These are phyloP conservation scores for Sitta europaea DNA, from an alignment of 2,113 vertebrate genomes.

Conservation along the genomic window DNA sequence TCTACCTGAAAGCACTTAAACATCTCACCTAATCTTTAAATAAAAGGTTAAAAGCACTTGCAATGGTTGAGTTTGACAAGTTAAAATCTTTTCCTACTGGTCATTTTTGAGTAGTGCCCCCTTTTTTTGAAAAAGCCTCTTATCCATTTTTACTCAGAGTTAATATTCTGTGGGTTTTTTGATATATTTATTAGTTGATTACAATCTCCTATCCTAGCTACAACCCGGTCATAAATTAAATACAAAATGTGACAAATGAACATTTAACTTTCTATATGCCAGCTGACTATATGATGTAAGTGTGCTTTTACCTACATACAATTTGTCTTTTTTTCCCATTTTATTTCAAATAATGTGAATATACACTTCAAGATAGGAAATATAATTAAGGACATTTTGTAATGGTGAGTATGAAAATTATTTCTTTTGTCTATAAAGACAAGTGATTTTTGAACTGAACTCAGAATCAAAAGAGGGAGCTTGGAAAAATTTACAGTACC, in stretches of 20 bases:
- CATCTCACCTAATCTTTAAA: not conserved
- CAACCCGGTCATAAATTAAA: not conserved
- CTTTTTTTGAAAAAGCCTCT: not conserved
- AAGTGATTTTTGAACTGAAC: not conserved
- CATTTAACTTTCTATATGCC: not conserved
- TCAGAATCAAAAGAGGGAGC: not conserved
- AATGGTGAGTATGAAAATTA: not conserved
- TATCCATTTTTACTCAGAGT: not conserved
- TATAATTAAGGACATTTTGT: not conserved
- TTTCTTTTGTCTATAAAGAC: not conserved
- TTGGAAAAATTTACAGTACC: not conserved
- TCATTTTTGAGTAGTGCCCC: not conserved
- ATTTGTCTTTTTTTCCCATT: not conserved
- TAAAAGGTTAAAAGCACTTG: not conserved
- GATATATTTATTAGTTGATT: not conserved
- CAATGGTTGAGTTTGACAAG: not conserved
- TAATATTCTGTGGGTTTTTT: not conserved
- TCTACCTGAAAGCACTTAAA: not conserved
- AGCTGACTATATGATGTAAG: not conserved
- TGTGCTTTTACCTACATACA: not conserved
- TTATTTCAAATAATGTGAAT: not conserved
- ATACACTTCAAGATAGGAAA: not conserved
- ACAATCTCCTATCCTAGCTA: not conserved
- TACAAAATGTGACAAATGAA: not conserved
- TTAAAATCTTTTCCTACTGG: not conserved